Conservation (phyloP, 2,797 vertebrate species). For the Mormyrops attenuatus region DNA sequence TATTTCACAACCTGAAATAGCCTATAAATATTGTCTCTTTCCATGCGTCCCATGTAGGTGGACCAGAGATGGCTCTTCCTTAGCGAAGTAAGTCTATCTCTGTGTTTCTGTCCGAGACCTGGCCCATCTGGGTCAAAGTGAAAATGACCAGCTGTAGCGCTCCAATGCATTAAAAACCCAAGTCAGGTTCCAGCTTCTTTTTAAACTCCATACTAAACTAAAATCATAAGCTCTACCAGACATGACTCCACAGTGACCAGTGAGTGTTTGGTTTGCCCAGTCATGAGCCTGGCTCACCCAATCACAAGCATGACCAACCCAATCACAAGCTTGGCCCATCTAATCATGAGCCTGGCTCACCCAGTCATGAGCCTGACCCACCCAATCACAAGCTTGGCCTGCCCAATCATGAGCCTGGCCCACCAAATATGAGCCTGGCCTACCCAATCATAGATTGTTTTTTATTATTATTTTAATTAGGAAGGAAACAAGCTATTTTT, state of each 20-base stretch:
- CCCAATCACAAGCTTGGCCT: neutral
- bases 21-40: slow-evolving; percentile 5
- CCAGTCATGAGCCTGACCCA: neutral
- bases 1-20: neutral
- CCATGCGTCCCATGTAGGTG: slow-evolving; percentile 65
- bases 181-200: neutral
- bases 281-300: neutral
- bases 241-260: neutral
- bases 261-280: neutral
- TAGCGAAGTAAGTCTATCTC: slow-evolving; percentile 76
- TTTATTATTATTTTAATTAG: neutral
- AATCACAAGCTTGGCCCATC: neutral
- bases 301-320: neutral
- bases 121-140: neutral
- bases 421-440: neutral
- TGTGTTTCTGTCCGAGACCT: neutral
- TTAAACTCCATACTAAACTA: neutral
- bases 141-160: neutral
- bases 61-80: slow-evolving; percentile 70
- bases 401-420: neutral
- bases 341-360: neutral
- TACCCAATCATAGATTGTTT: neutral
- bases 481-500: neutral
- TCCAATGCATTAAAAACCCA: neutral
- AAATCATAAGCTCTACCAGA: neutral